Evolutionary conservation across 2,113 vertebrate genomes (phyloP).

Genomic region (Poeciliopsis occidentalis): DNA sequence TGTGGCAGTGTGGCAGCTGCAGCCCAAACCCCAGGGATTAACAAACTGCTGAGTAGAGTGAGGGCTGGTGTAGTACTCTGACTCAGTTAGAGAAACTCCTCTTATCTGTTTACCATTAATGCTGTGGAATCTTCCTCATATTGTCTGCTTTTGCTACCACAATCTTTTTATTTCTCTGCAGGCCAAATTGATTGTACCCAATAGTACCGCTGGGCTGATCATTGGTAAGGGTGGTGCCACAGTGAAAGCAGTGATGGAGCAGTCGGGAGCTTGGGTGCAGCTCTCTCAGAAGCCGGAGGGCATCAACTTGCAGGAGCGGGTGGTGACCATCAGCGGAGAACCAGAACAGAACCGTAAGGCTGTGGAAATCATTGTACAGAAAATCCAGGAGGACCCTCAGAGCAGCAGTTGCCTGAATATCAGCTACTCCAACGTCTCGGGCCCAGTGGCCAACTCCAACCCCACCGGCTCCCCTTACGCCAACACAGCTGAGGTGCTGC

Average conservation of each 20-base stretch:
- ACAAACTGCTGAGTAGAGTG: conserved; percentile 80
- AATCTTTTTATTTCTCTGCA: conserved; percentile 70
- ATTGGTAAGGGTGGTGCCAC: conserved; percentile 94
- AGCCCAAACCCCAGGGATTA: conserved; percentile 81
- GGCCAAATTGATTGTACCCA: conserved; percentile 94
- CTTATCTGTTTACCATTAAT: conserved; percentile 47
- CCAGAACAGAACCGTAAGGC: conserved; percentile 92
- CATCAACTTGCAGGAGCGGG: conserved; percentile 93
- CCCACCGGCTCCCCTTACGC: conserved; percentile 94
- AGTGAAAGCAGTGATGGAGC: conserved; percentile 94
- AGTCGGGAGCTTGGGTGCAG: conserved; percentile 95
- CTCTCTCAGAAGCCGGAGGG: conserved; percentile 94
- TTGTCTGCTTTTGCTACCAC: conserved; percentile 48
- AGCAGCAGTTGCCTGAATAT: conserved; percentile 96
- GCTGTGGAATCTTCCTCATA: conserved; percentile 29
- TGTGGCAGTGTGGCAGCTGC: conserved; percentile 82
- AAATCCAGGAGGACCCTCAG: conserved; percentile 95
- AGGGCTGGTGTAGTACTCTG: conserved; percentile 63
- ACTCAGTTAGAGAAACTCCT: conserved; percentile 62
- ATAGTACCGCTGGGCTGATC: conserved; percentile 93
- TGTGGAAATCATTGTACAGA: conserved; percentile 93
- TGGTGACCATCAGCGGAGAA: conserved; percentile 93
- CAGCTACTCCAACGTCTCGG: conserved; percentile 92
- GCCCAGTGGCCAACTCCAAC: conserved; percentile 95
- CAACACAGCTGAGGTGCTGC: conserved; percentile 88